Evolutionary conservation across 2,113 vertebrate species (phyloP).

Genomic region (Bubalus kerabau): DNA sequence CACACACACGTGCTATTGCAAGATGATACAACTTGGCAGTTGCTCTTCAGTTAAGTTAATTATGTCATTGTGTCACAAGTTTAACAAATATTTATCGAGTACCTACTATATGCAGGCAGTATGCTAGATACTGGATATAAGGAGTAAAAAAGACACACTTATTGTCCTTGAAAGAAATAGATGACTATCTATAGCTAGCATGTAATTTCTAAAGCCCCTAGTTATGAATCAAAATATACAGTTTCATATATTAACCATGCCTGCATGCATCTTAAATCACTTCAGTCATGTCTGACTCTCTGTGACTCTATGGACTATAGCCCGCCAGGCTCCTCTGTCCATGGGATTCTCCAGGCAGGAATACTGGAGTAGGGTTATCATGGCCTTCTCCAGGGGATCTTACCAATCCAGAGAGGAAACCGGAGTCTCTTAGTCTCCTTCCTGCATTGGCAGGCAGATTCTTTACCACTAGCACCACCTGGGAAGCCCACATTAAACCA

Average conservation of each 20-base stretch:
- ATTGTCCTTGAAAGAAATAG: slow-evolving; percentile 34
- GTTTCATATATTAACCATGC: slow-evolving; percentile 63
- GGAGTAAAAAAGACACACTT: background rate
- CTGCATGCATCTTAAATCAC: background rate
- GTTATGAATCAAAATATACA: slow-evolving; percentile 60
- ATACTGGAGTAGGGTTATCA: background rate
- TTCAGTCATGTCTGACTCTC: background rate
- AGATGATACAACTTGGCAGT: background rate
- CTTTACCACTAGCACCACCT: background rate
- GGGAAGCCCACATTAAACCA: slow-evolving; percentile 57
- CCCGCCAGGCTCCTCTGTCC: background rate
- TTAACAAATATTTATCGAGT: background rate
- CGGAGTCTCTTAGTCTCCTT: background rate
- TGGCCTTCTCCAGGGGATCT: background rate
- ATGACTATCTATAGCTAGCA: slow-evolving; percentile 66
- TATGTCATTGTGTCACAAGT: background rate
- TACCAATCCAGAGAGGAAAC: background rate
- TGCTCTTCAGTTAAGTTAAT: slow-evolving; percentile 1
- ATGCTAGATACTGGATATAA: background rate
- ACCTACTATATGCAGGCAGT: background rate
- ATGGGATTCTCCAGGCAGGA: background rate
- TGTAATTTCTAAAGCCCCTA: slow-evolving; percentile 67
- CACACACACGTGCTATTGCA: background rate
- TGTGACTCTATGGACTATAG: background rate
- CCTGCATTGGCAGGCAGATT: background rate